phyloP scores from a whole-genome alignment of 2,888 invertebrate genomes.

The Exocentrus adspersus region DNA sequence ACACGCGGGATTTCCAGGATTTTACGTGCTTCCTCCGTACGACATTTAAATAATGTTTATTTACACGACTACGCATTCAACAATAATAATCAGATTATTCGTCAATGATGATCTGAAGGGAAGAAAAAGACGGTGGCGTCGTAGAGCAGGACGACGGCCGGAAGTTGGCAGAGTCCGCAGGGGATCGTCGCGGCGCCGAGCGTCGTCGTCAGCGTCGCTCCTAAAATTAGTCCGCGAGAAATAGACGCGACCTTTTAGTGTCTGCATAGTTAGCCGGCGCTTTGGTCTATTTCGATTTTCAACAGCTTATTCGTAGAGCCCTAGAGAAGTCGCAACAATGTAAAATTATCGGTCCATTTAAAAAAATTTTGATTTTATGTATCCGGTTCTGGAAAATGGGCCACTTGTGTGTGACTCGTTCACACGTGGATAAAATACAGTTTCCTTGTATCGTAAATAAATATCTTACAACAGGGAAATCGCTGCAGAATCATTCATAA shows the following conservation, averaged over 20 bases:
- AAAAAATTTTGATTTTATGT: no score
- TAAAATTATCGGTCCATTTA: no score
- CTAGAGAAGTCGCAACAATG: no score
- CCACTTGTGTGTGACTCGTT: no score
- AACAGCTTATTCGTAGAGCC: no score
- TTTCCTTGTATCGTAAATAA: no score
- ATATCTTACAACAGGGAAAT: no score
- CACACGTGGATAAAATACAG: no score
- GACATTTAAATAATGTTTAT: conserved; percentile 31
- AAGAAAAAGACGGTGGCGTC: conserved; percentile 4
- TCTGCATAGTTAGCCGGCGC: conserved; percentile 48
- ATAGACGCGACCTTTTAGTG: conserved; percentile 57
- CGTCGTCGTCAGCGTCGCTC: conserved; percentile 35
- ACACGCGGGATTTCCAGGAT: conserved; percentile 42
- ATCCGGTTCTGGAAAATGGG: no score
- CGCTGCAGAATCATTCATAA: no score
- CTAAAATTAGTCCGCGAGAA: conserved; percentile 56
- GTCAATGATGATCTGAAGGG: no score
- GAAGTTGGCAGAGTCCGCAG: conserved; percentile 61
- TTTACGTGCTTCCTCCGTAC: conserved; percentile 40
- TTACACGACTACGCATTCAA: background rate
- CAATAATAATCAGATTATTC: no score
- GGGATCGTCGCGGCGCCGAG: conserved; percentile 57
- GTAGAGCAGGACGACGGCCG: conserved; percentile 45
- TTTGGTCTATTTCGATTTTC: conserved; percentile 31